A percentile compares a stretch with the other conserved stretches of the same genome.
These are phyloP conservation scores for Aulostomus chinensis DNA, from an alignment of 2,797 vertebrate species.

Conservation along the genomic window DNA sequence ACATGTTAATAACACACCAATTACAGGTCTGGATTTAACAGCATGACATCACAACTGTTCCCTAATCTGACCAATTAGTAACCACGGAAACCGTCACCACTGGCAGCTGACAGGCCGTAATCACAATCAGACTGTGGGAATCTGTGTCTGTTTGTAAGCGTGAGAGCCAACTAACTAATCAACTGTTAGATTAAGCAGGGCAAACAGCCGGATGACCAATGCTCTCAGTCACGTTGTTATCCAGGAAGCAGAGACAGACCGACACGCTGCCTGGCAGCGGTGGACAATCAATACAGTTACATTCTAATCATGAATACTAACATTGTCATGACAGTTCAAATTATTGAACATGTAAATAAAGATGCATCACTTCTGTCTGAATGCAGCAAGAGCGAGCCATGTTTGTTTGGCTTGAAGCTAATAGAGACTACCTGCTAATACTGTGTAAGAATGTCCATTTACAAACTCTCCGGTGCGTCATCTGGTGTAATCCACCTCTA, in stretches of 20 bases:
- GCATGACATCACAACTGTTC: constrained; percentile 62
- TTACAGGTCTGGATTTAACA: constrained; percentile 59
- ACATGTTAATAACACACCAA: constrained; percentile 60
- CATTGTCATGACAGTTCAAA: no score
- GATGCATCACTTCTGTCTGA: no score
- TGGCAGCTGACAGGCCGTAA: constrained; percentile 35
- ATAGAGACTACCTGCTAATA: no score
- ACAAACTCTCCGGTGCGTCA: no score
- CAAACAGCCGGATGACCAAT: constrained; percentile 1
- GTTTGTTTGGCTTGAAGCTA: no score
- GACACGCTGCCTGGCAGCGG: not conserved
- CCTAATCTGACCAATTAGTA: constrained; percentile 67
- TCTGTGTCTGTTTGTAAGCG: constrained; percentile 14
- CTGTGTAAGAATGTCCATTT: no score
- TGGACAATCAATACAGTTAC: not conserved
- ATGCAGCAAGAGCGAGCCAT: no score
- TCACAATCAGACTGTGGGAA: constrained; percentile 50
- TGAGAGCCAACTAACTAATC: constrained; percentile 6
- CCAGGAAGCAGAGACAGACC: not conserved
- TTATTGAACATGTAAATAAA: no score
- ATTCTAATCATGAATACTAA: no score
- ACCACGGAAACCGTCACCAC: constrained; percentile 42
- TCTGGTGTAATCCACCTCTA: no score
- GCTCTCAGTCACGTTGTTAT: not conserved
- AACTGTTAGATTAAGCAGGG: constrained; percentile 8